These are phyloP conservation scores for Orthonevra nobilis DNA, from an alignment of 2,888 invertebrate genomes.

Conservation along the genomic window DNA sequence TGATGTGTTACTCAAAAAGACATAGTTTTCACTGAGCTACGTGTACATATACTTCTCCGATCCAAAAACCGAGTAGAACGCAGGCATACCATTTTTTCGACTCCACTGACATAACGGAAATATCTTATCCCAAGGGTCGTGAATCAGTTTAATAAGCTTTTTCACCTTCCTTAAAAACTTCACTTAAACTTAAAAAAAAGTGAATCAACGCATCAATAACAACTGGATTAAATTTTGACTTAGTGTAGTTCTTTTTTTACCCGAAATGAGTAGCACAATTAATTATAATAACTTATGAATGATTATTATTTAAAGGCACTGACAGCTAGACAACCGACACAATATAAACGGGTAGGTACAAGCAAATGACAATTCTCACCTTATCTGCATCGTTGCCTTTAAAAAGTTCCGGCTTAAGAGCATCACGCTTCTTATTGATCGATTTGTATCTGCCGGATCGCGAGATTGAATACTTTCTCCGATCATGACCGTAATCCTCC, in stretches of 20 bases:
- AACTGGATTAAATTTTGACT: constrained; percentile 1
- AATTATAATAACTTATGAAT: constrained; percentile 30
- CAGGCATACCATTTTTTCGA: too few species aligned
- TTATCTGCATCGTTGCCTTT: constrained; percentile 74
- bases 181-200: too few species aligned
- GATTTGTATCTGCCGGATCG: constrained; percentile 83
- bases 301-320: constrained; percentile 32
- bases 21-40: too few species aligned
- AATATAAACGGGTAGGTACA: not conserved
- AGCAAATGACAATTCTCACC: constrained; percentile 35
- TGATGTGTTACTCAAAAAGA: too few species aligned
- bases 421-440: constrained; percentile 82
- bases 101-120: too few species aligned
- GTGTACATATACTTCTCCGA: too few species aligned
- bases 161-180: too few species aligned
- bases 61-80: too few species aligned
- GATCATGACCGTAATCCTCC: constrained; percentile 77
- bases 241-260: too few species aligned
- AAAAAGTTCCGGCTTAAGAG: constrained; percentile 81
- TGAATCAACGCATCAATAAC: constrained; percentile 46
- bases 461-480: constrained; percentile 82
- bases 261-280: constrained; percentile 19
- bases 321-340: not conserved
- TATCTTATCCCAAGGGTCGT: too few species aligned
- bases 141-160: too few species aligned